These are phyloP conservation scores for Chloroceryle aenea DNA, from an alignment of 2,113 vertebrate genomes.

Conservation along the genomic window DNA sequence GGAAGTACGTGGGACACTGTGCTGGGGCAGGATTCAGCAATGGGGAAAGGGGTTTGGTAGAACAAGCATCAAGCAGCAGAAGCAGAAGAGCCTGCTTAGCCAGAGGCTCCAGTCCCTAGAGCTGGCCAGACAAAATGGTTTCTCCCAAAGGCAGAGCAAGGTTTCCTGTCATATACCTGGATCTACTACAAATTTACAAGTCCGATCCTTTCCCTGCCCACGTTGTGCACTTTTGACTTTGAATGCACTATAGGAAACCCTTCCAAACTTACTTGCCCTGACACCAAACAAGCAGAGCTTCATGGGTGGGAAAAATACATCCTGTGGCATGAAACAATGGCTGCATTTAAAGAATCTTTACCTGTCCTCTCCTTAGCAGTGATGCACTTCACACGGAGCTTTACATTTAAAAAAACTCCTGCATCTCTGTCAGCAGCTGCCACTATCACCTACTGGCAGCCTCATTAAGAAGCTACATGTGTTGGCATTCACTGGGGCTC, in stretches of 20 bases:
- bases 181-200: fast-evolving
- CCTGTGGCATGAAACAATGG: neutral
- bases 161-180: neutral
- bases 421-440: neutral
- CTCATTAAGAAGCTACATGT: neutral
- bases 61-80: neutral
- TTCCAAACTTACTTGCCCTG: neutral
- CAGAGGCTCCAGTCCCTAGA: neutral
- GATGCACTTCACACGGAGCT: neutral
- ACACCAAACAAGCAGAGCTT: neutral
- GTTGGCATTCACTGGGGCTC: neutral
- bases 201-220: neutral
- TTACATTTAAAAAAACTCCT: too few species aligned
- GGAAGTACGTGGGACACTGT: neutral
- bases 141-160: neutral
- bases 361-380: neutral
- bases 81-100: neutral
- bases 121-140: neutral
- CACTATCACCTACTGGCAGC: neutral
- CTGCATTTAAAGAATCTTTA: neutral
- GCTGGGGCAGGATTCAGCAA: fast-evolving
- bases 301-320: neutral
- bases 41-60: neutral
- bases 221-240: fast-evolving
- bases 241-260: neutral